phyloP scores from a whole-genome alignment of 2,113 vertebrate species.

The Alethe diademata region DNA sequence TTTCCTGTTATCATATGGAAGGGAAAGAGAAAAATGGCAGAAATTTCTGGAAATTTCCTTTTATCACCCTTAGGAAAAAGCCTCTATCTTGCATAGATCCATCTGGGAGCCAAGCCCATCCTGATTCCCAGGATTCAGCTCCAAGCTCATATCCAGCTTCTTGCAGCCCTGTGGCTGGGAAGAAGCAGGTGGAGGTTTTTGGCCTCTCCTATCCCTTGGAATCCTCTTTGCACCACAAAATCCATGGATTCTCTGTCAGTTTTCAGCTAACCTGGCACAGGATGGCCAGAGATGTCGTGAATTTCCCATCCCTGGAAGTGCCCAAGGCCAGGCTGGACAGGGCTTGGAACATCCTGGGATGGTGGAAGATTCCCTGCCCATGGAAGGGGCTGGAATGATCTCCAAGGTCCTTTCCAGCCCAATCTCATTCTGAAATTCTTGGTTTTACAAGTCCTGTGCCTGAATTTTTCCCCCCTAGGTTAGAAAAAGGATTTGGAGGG shows the following conservation, averaged over 20 bases:
- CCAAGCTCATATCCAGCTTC: not conserved
- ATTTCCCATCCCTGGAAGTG: not conserved
- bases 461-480: accelerated
- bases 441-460: not conserved
- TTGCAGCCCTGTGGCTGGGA: accelerated
- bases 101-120: not conserved
- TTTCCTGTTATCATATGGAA: not conserved
- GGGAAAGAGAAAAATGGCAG: not conserved
- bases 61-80: not conserved
- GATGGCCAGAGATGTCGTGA: not conserved
- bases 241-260: not conserved
- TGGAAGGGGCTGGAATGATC: not conserved
- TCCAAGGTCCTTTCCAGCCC: not conserved
- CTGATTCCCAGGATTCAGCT: not conserved
- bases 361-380: not conserved
- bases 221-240: not conserved
- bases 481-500: not conserved
- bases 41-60: not conserved
- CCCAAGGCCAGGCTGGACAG: not conserved
- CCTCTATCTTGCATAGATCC: not conserved
- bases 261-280: not conserved
- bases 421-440: not conserved
- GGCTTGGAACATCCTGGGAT: not conserved
- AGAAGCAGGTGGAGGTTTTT: not conserved
- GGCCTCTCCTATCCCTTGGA: not conserved